Base-by-base conservation (phyloP, 2,113 vertebrate genomes). In the Numenius arquata region DNA sequence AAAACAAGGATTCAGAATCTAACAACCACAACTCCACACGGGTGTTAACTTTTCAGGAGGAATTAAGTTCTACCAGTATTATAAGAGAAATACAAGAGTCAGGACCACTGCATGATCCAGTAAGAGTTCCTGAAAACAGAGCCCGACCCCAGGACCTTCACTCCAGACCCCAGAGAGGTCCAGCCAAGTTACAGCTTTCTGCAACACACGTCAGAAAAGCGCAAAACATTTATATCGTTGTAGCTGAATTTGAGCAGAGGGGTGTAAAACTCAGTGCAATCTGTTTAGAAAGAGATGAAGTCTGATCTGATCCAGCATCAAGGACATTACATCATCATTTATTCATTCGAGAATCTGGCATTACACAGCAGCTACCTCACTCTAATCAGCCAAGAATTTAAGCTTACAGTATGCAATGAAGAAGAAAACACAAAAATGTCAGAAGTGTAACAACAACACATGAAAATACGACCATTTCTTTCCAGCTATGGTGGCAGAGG, bases 321-420 rank as follows among this genome's bases (percentile, higher is more conserved):
- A 88, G 83, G 82, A 90, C 56, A 85, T 93, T 76, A 88, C 63
- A 88, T 77, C 93, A 90, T 61, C 63, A 71, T 66, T 94, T 90
- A 94, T 81, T 94, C 88, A 88, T 92, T 83, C 89, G 53, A 80
- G 75, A 74, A 80, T 93, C 85, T 90, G 78, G 90, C 90, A 93
- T 91, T 94, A 83, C 88, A 74, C 79, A 90, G 82, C 63, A 91
- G 34, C 55, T 90, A 88, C 90, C 78, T 74, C 55, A 25, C 68
- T 65, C 56, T 40, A 47, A 84, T 67, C 88, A 86, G 82, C 59
- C 95, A 94, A 86, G 79, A 93, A 90, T 67, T 77, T 71, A 66
- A 78, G 56, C 56, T 81, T 76, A 48, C 59, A 88, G 59, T 66
- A 90, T 56, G 56, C 47, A 88, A 41, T 6, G 32, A 66, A 83